Base-by-base conservation (phyloP, 2,888 invertebrate genomes). In the Hemistola chrysoprasaria region DNA sequence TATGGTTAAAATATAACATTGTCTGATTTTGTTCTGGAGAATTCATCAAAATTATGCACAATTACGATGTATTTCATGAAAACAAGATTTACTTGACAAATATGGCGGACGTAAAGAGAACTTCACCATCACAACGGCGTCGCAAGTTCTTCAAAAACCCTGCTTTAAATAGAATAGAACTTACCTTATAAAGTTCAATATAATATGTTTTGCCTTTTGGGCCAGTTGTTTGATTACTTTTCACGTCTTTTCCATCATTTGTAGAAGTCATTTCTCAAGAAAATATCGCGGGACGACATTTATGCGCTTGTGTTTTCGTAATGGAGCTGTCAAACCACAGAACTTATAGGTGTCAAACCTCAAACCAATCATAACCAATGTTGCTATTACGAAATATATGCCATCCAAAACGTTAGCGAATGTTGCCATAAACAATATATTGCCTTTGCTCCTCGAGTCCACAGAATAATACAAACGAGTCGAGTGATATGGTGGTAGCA, bases 241-340 rank as follows among this genome's bases (percentile, higher is more conserved):
- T 88, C 80, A 88, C 85, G 70, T 88, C 85, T 85, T 85, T 86
- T 76, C 79, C 86, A 80, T 89, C 87, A 86, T 87, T 87, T 86
- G 84, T 84, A 79, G 89, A 89, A 89, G 86, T 88, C 89, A 90
- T 90, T 88, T 89, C 89, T 88, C 82, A 88, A 62, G 80, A 86
- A 88, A 88, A 87, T 85, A 86, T 85, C 78, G 81, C 83, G 85
- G 86, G 80, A 84, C 84, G 88, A 89, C 90, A 89, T 89, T 85
- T 87, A 86, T 80, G 80, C 81, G 88, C 88, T 89, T 87, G 88
- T 89, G 87, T 90, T 88, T 88, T 87, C 84, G 70, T 71, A 77
- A 79, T 77, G 76, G 74, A 78, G 77, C 84, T 90, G 89, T 88
- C 89, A 88, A 87, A 87, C 69, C 69, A 47, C 69, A 70, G 70